Conservation (phyloP, 1,140 invertebrate species). For the Drosophila albomicans region DNA sequence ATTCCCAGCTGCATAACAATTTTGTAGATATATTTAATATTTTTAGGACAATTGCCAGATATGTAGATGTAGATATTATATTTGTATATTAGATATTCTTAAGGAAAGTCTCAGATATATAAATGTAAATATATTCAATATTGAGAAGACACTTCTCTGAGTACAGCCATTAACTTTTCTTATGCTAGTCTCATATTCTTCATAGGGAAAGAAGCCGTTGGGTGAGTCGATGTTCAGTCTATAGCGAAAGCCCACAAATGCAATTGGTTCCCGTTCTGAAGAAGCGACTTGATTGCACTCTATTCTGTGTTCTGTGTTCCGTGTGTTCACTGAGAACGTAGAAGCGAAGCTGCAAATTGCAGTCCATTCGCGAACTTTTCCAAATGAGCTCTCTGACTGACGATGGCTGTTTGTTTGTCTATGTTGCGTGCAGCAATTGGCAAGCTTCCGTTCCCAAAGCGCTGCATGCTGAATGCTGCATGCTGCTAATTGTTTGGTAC, state of each 20-base stretch:
- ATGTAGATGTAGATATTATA: too few species aligned
- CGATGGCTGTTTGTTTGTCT: constrained; percentile 22
- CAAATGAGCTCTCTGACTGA: background rate
- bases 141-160: background rate
- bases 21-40: too few species aligned
- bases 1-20: too few species aligned
- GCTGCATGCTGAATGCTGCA: constrained; percentile 43
- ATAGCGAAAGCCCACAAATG: constrained; percentile 68
- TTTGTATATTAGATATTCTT: too few species aligned
- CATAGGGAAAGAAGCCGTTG: background rate
- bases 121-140: too few species aligned
- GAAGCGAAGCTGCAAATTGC: background rate
- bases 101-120: too few species aligned
- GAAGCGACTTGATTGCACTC: constrained; percentile 9
- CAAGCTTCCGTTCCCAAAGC: constrained; percentile 74
- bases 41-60: too few species aligned
- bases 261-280: constrained; percentile 33
- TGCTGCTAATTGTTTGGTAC: constrained; percentile 76
- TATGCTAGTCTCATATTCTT: background rate
- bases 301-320: background rate
- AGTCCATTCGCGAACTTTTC: constrained; percentile 19
- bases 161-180: background rate
- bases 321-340: constrained; percentile 20
- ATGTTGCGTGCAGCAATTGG: constrained; percentile 71
- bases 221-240: background rate